phyloP scores from a whole-genome alignment of 2,888 invertebrate genomes.

The Dysmachus trigonus region DNA sequence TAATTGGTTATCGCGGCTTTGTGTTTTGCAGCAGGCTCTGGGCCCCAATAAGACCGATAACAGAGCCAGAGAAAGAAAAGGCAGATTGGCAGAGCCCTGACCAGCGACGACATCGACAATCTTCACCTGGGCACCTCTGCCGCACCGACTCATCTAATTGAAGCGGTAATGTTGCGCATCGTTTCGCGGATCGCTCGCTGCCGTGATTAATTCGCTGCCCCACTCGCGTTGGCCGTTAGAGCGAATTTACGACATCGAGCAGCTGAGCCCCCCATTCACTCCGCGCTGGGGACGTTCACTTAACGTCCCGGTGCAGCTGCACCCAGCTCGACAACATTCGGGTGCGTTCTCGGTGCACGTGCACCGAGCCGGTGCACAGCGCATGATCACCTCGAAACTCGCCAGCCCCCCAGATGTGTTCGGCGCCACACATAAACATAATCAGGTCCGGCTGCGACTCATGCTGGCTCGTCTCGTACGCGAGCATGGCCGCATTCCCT shows the following conservation, averaged over 20 bases:
- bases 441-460: background rate
- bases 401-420: background rate
- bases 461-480: background rate
- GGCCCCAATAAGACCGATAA: background rate
- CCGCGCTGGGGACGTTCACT: slow-evolving; percentile 26
- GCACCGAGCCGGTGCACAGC: slow-evolving; percentile 40
- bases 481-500: background rate
- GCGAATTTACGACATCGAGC: background rate
- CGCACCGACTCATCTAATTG: background rate
- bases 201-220: background rate
- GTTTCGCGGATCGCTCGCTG: background rate
- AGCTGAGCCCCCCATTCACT: slow-evolving; percentile 4
- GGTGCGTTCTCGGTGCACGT: slow-evolving; percentile 51
- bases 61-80: too few relatives aligned
- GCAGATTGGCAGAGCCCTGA: background rate
- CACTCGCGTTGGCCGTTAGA: background rate
- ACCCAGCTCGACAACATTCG: slow-evolving; percentile 8
- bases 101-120: background rate
- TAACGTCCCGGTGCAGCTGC: slow-evolving; percentile 43
- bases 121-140: background rate
- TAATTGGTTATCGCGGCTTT: background rate
- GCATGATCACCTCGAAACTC: background rate
- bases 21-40: background rate
- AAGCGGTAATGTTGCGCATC: background rate
- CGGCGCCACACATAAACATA: background rate